Percentiles rank a stretch among this genome's conserved stretches.
Conservation (phyloP, 2,113 vertebrate genomes). For the Istiophorus platypterus region DNA sequence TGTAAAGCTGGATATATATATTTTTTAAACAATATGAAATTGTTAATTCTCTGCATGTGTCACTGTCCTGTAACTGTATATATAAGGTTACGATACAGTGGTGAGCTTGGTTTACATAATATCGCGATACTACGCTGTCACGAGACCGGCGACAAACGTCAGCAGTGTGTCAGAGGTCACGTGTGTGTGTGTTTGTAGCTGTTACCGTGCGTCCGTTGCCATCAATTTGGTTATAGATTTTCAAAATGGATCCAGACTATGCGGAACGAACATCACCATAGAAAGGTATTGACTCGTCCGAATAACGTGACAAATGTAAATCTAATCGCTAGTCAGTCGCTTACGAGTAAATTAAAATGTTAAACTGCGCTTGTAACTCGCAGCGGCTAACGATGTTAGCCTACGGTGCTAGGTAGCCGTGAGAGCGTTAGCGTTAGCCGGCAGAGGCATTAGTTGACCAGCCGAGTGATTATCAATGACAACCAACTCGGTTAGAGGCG, state of each 20-base stretch:
- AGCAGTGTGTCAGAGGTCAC: conserved; percentile 23
- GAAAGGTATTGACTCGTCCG: conserved; percentile 46
- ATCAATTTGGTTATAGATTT: conserved; percentile 42
- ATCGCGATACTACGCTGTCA: conserved; percentile 59
- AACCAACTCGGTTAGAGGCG: not conserved
- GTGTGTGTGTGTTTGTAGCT: conserved; percentile 58
- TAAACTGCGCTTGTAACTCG: conserved; percentile 13
- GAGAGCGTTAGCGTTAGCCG: not conserved
- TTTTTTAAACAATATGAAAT: no score
- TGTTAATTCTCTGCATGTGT: no score
- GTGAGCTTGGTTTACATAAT: conserved; percentile 32
- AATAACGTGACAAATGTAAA: fast-evolving
- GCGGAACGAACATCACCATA: conserved; percentile 47
- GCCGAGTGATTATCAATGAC: not conserved
- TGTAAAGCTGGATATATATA: no score
- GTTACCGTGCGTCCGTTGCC: not conserved
- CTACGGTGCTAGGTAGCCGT: conserved; percentile 12
- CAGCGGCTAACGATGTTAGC: conserved; percentile 41
- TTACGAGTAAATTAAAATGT: not conserved
- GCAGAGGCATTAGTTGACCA: not conserved
- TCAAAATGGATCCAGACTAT: conserved; percentile 67
- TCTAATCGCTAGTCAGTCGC: not conserved
- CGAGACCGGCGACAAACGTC: conserved; percentile 12
- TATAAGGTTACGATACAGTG: no score
- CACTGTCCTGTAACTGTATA: no score